Evolutionary conservation across 2,113 vertebrate genomes (phyloP), one percentile per base, ranked within the genome.

Genomic region (Oreochromis tanganicae): DNA sequence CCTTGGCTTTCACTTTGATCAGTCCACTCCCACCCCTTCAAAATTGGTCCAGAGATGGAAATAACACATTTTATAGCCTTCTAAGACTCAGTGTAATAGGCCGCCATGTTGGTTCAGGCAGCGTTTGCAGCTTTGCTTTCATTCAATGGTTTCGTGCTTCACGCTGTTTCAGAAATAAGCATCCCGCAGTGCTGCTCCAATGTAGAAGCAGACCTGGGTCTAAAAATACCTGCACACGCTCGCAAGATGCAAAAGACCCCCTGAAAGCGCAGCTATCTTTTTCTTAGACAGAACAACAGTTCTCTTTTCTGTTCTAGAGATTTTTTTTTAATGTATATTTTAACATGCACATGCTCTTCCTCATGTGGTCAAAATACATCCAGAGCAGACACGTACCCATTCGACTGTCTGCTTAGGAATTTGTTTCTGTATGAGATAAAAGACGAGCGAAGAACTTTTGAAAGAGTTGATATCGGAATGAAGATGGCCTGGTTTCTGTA

Each of bases 201-300:
- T 7, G 5, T 38, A 82, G 84, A 85, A 68, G 63, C 85, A 89
- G 89, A 90, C 78, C 89, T 87, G 82, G 80, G 88, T 85, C 94
- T 94, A 94, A 93, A 94, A 94, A 94, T 94, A 94, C 59, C 91
- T 54, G 7, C 93, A 93, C 82, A 84, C 71, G 34, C 88, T 81
- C 75, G 34, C 9, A 52, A 86, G 52, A 89, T 87, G 80, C 73
- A 88, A 85, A 92, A 66, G 81, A 89, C 36, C 54, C 52, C 34
- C 81, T 88, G 29, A 61, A 89, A 34, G 46, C 54, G 19, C 24
- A 17, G 71, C 43, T 57, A 7, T 84, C 13, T 88, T 32, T 83
- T 68, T 59, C 34, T 34, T 61, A 21, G 21, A 50, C 36, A 68
- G 36, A 84, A 80, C 73, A 9, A 17, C 75, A 48, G n/a, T 82